Percentiles rank a stretch among this genome's conserved stretches.
phyloP scores from a whole-genome alignment of 2,797 vertebrate genomes.

The Onychomys arenicola region DNA sequence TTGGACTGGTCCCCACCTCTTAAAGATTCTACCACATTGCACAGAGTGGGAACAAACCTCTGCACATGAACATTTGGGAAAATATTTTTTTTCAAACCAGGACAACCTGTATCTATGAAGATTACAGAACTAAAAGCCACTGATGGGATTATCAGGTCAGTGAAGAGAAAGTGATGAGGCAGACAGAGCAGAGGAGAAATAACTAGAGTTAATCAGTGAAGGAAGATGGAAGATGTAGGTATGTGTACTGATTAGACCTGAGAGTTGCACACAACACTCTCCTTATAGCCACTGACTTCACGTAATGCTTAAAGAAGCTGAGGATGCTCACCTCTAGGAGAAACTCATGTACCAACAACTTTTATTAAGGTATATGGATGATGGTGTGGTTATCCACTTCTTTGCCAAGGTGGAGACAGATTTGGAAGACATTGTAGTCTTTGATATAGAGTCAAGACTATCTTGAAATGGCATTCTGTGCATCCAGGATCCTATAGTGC shows the following conservation, averaged over 20 bases:
- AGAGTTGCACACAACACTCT: background rate
- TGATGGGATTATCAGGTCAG: background rate
- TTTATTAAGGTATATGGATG: background rate
- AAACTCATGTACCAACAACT: background rate
- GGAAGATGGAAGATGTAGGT: background rate
- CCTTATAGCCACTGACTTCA: background rate
- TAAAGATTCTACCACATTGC: background rate
- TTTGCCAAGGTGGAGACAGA: too few species aligned
- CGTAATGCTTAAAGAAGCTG: background rate
- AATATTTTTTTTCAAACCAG: background rate
- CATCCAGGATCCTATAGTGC: too few species aligned
- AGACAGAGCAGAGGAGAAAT: background rate
- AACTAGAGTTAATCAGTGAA: background rate
- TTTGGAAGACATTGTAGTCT: background rate
- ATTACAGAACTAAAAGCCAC: background rate
- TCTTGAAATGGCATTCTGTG: background rate
- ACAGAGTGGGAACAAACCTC: background rate
- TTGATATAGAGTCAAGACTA: background rate
- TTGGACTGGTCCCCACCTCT: background rate
- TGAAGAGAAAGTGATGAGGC: background rate
- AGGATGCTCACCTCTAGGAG: background rate
- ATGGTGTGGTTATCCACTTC: background rate
- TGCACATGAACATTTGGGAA: too few species aligned
- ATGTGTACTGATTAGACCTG: accelerated
- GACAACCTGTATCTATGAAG: background rate